phyloP scores from a whole-genome alignment of 2,888 invertebrate genomes.

The Noctua pronuba region DNA sequence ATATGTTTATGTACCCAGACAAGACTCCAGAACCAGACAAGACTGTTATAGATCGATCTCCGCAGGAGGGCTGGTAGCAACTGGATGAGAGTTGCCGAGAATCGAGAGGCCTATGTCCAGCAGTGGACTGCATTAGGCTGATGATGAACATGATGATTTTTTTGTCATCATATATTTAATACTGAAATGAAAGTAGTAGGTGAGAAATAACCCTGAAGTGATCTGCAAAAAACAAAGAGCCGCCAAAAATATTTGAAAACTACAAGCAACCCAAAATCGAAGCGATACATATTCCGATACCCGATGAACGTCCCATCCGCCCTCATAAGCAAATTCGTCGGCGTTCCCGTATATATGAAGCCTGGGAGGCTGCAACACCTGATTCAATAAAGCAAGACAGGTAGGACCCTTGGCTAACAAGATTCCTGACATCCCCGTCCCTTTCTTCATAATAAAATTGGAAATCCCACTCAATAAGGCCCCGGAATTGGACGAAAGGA shows the following conservation, averaged over 20 bases:
- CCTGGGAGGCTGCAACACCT: constrained; percentile 72
- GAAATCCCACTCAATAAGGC: constrained; percentile 67
- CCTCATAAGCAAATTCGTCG: constrained; percentile 63
- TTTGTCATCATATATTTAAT: background rate
- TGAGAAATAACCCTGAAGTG: background rate
- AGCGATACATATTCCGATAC: constrained; percentile 38
- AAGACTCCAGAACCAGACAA: too few species aligned
- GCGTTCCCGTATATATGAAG: constrained; percentile 63
- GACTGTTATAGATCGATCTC: too few species aligned
- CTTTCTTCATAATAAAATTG: constrained; percentile 79
- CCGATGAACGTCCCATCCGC: constrained; percentile 34
- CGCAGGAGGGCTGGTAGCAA: background rate
- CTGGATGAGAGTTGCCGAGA: background rate
- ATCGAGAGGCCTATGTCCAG: background rate
- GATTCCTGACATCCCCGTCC: constrained; percentile 72
- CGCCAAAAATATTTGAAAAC: constrained; percentile 8
- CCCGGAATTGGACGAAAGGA: constrained; percentile 70
- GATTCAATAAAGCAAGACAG: constrained; percentile 75
- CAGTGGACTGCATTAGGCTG: background rate
- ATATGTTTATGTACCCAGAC: too few species aligned
- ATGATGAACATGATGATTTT: background rate
- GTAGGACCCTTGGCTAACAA: constrained; percentile 71
- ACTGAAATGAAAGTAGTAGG: background rate
- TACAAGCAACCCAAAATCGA: background rate
- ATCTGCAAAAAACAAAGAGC: background rate